These are phyloP conservation scores for Dicyrtoma fusca DNA, from an alignment of 2,888 invertebrate species.

Conservation along the genomic window DNA sequence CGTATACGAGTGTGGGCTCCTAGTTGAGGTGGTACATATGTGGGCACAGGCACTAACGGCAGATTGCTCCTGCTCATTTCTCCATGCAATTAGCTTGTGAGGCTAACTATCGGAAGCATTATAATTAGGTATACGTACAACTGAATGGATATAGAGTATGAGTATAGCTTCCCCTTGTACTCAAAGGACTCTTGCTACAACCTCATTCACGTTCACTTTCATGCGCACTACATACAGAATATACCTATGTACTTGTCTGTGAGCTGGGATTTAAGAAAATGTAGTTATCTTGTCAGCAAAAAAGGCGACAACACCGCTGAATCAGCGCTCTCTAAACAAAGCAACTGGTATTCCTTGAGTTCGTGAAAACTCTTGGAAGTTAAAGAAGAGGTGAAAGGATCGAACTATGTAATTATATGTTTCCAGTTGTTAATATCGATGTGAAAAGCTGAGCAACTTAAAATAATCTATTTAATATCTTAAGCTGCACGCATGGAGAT, in stretches of 20 bases:
- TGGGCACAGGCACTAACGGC: not conserved
- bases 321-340: not conserved
- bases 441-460: not conserved
- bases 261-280: too few relatives aligned
- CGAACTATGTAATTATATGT: not conserved
- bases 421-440: not conserved
- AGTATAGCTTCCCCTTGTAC: too few relatives aligned
- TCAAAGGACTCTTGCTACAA: too few relatives aligned
- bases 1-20: too few relatives aligned
- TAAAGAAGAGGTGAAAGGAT: constrained; percentile 2
- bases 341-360: not conserved
- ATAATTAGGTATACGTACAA: too few relatives aligned
- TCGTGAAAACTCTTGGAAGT: not conserved
- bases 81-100: constrained; percentile 30
- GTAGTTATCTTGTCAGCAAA: not conserved
- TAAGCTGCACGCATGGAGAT: constrained; percentile 11
- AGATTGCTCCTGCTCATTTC: constrained; percentile 24
- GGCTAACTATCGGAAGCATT: too few relatives aligned
- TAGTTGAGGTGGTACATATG: too few relatives aligned
- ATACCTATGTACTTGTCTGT: not conserved
- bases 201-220: too few relatives aligned
- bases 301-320: too few relatives aligned
- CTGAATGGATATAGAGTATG: too few relatives aligned
- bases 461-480: not conserved
- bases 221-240: not conserved